Percentiles rank a stretch among this genome's conserved stretches.
These are phyloP conservation scores for Strongylocentrotus purpuratus DNA, from an alignment of 35 echinoderm and acorn worm genomes.

Conservation along the genomic window DNA sequence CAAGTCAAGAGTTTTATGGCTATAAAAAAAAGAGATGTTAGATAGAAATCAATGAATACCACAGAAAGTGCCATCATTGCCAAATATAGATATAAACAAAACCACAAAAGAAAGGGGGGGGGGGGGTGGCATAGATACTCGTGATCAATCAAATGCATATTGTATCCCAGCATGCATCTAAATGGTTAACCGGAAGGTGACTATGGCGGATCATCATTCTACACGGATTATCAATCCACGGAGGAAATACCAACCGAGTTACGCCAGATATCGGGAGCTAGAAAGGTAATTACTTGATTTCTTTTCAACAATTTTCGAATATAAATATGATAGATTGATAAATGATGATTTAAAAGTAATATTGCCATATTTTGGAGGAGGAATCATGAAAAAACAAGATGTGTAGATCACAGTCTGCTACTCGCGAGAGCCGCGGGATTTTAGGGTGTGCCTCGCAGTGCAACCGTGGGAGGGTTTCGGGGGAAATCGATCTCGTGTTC, in stretches of 20 bases:
- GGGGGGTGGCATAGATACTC: not conserved
- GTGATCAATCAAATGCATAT: too few species aligned
- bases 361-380: not conserved
- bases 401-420: not conserved
- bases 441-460: not conserved
- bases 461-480: not conserved
- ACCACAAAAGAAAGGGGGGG: too few species aligned
- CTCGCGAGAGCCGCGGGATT: not conserved
- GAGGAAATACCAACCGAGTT: not conserved
- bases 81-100: too few species aligned
- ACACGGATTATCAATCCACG: not conserved
- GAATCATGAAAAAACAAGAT: not conserved
- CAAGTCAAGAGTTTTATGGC: too few species aligned
- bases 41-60: too few species aligned
- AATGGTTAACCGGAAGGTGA: not conserved
- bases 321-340: not conserved
- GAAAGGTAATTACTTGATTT: conserved; percentile 8
- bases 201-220: conserved; percentile 53
- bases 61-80: too few species aligned
- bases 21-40: too few species aligned
- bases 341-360: not conserved
- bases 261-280: conserved; percentile 40
- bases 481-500: not conserved
- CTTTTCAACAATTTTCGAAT: not conserved
- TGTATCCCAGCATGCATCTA: not conserved